Evolutionary conservation across 1,140 invertebrate genomes (phyloP).

Genomic region (Diorhabda carinulata): DNA sequence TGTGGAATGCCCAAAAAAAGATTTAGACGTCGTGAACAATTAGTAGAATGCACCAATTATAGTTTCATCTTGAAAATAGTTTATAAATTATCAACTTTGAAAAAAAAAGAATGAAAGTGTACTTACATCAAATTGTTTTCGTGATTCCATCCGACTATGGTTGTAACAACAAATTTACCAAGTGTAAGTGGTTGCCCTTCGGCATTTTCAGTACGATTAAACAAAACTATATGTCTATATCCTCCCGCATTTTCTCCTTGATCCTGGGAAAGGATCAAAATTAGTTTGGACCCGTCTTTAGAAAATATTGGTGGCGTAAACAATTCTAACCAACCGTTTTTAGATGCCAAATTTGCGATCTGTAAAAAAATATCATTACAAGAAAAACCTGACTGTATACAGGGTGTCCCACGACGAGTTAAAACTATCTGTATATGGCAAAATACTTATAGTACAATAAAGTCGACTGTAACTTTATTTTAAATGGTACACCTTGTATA

Average conservation of each 20-base stretch:
- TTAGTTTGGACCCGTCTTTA: conserved; percentile 48
- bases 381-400: not conserved
- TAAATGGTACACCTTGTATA: too few species aligned
- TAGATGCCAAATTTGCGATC: conserved; percentile 46
- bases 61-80: not conserved
- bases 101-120: conserved; percentile 5
- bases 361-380: conserved; percentile 25
- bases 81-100: not conserved
- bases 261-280: conserved; percentile 57
- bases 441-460: too few species aligned
- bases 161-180: conserved; percentile 71
- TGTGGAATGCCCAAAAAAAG: too few species aligned
- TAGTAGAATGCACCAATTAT: too few species aligned
- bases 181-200: conserved; percentile 59
- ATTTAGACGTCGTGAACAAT: not conserved
- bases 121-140: conserved; percentile 62
- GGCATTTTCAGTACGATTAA: conserved; percentile 45
- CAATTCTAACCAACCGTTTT: conserved; percentile 69
- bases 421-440: too few species aligned
- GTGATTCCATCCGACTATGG: conserved; percentile 75
- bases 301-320: conserved; percentile 59
- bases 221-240: conserved; percentile 64
- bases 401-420: too few species aligned
- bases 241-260: conserved; percentile 53
- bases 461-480: too few species aligned